A percentile compares a stretch with the other conserved stretches of the same genome.
phyloP scores from a whole-genome alignment of 2,113 vertebrate species.

The Maccullochella peelii region DNA sequence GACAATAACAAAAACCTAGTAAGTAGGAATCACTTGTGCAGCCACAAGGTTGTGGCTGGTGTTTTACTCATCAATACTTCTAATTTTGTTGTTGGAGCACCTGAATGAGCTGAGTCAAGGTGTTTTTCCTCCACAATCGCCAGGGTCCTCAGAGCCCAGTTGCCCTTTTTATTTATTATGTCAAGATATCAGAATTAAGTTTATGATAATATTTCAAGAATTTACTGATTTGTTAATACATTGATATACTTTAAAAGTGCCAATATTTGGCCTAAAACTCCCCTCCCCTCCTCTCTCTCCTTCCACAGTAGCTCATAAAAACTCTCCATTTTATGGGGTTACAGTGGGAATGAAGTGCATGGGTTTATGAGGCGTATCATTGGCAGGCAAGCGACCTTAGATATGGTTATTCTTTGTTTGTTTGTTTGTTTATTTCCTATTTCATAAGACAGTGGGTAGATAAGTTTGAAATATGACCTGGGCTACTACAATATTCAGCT shows the following conservation, averaged over 20 bases:
- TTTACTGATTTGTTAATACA: slow-evolving; percentile 22
- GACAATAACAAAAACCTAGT: not conserved
- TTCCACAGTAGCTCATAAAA: slow-evolving; percentile 47
- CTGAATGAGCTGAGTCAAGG: not conserved
- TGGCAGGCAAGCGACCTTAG: slow-evolving; percentile 44
- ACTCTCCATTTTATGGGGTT: slow-evolving; percentile 64
- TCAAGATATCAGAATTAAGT: not conserved
- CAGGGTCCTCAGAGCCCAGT: not conserved
- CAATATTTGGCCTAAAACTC: not conserved
- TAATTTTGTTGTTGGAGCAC: not conserved
- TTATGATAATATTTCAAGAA: not conserved
- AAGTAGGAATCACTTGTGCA: not conserved
- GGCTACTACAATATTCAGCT: not conserved
- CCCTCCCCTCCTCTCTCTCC: not conserved
- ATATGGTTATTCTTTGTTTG: slow-evolving; percentile 41
- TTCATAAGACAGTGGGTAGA: slow-evolving; percentile 40
- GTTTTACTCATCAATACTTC: not conserved
- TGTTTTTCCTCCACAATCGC: not conserved
- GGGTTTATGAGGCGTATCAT: slow-evolving; percentile 61
- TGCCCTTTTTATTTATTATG: not conserved
- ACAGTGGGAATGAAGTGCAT: slow-evolving; percentile 50
- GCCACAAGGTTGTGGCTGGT: not conserved
- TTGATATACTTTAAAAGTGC: not conserved
- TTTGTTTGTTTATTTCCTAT: slow-evolving; percentile 50
- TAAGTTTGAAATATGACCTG: slow-evolving; percentile 34